phyloP scores from a whole-genome alignment of 2,888 invertebrate genomes.

The Antheraea yamamai region DNA sequence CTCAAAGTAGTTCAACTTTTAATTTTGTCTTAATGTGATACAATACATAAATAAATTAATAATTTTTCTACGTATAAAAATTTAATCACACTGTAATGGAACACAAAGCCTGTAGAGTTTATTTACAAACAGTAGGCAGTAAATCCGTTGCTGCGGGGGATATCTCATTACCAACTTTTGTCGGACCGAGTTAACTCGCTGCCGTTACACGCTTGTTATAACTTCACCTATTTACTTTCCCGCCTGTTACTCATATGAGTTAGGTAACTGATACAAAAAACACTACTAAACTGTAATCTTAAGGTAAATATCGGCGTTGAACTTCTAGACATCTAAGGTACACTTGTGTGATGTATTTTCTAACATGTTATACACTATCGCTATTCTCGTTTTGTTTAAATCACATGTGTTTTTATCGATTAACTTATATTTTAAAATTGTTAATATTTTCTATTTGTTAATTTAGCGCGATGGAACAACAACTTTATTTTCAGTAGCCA shows the following conservation, averaged over 20 bases:
- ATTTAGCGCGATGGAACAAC: not conserved
- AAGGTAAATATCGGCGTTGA: not conserved
- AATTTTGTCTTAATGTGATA: not conserved
- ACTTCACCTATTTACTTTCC: conserved; percentile 50
- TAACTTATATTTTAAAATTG: not conserved
- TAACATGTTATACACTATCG: not conserved
- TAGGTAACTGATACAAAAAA: not conserved
- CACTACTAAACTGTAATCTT: not conserved
- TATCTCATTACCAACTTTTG: conserved; percentile 72
- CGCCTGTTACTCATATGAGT: conserved; percentile 15
- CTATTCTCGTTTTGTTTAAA: too few relatives aligned
- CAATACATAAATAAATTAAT: not conserved
- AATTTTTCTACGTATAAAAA: not conserved
- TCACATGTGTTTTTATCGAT: not conserved
- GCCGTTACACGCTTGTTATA: conserved; percentile 63
- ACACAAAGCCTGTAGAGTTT: conserved; percentile 40
- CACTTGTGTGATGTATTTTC: not conserved
- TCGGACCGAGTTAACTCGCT: conserved; percentile 47
- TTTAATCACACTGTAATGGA: conserved; percentile 20
- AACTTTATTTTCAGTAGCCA: not conserved
- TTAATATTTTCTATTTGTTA: not conserved
- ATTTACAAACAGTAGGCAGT: conserved; percentile 54
- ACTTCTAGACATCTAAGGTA: not conserved
- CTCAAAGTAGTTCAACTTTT: not conserved
- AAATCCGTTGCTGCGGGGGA: conserved; percentile 57